phyloP scores from a whole-genome alignment of 2,113 vertebrate genomes.

The Myanophis thanlyinensis region DNA sequence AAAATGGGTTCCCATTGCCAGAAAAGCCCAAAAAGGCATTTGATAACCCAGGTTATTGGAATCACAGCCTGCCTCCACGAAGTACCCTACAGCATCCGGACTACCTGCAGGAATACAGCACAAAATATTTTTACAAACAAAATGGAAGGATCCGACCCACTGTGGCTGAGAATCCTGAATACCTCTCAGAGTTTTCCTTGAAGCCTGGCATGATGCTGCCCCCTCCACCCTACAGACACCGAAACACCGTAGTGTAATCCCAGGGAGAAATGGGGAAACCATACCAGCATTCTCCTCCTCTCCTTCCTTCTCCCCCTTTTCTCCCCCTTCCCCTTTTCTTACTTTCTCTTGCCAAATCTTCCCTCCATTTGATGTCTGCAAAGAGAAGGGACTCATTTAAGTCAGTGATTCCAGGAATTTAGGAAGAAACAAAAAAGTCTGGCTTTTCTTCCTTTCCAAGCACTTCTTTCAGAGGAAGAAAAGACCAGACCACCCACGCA shows the following conservation, averaged over 20 bases:
- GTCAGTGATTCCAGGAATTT: slow-evolving; percentile 46
- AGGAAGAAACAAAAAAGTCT: slow-evolving; percentile 51
- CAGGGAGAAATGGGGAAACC: slow-evolving; percentile 43
- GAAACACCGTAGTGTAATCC: slow-evolving; percentile 94
- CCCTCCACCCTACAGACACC: slow-evolving; percentile 95
- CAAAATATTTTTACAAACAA: slow-evolving; percentile 95
- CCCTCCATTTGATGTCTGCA: slow-evolving; percentile 66
- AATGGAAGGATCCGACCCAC: slow-evolving; percentile 89
- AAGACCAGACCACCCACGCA: slow-evolving; percentile 40
- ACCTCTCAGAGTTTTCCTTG: slow-evolving; percentile 91
- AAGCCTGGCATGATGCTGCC: slow-evolving; percentile 91
- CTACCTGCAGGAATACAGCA: slow-evolving; percentile 87
- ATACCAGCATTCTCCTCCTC: slow-evolving; percentile 42
- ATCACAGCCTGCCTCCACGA: slow-evolving; percentile 91
- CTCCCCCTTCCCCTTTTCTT: slow-evolving; percentile 55
- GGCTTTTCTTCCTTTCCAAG: slow-evolving; percentile 45
- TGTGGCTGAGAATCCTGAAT: slow-evolving; percentile 94
- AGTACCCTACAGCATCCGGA: slow-evolving; percentile 86
- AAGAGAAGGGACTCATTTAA: slow-evolving; percentile 53
- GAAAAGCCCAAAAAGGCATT: slow-evolving; percentile 95
- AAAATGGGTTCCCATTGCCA: slow-evolving; percentile 74
- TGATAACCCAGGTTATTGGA: slow-evolving; percentile 99
- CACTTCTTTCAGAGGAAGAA: slow-evolving; percentile 3
- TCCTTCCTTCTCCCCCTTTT: slow-evolving; percentile 12
- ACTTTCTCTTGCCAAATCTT: slow-evolving; percentile 58